Base-by-base conservation (phyloP, 2,888 invertebrate genomes). In the Plebejus argus region DNA sequence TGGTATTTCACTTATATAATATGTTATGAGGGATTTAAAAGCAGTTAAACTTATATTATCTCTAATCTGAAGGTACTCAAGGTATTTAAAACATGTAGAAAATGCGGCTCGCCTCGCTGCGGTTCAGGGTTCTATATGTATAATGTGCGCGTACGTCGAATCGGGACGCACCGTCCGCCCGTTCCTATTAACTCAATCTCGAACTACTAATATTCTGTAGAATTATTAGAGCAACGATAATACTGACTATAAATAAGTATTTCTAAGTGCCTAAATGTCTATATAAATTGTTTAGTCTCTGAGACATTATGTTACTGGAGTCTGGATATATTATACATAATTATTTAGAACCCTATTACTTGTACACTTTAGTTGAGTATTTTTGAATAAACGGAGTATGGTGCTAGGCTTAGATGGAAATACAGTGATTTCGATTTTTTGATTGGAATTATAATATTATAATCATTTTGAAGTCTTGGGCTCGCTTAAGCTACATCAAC, bases 241-340 rank as follows among this genome's bases (percentile, higher is more conserved):
- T 61, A 61, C 61, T 61, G 61, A 61, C 23, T 61, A 61, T 7
- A 58, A 58, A 61, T 10, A 61, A 23, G 61, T 66, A 66, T 66
- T 66, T 66, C 1, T 15, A 66, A 66, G 66, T 66, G 66, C 66
- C 28, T 66, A 33, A 33, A 15, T 66, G 66, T 66, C 28, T 66
- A 66, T 15, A 49, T 61, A 61, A 23, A 23, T 61, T 20, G 23
- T 23, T 23, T 66, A 66, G 28, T 66, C 66, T 66, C 15, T 6
- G 15, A 66, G 66, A 66, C 66, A 28, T 33, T 18, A 66, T 66
- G 61, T 61, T 61, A 61, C 61, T 61, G 8, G 20, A 20, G 1
- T 1, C 39, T 45, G 10, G 10, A 10, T 45, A 45, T 45, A n/a
- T n/a, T n/a, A n/a, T n/a, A n/a, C n/a, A n/a, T n/a, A n/a, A n/a